Base-by-base conservation (phyloP, 1,140 invertebrate species). In the Mylabris phalerata region DNA sequence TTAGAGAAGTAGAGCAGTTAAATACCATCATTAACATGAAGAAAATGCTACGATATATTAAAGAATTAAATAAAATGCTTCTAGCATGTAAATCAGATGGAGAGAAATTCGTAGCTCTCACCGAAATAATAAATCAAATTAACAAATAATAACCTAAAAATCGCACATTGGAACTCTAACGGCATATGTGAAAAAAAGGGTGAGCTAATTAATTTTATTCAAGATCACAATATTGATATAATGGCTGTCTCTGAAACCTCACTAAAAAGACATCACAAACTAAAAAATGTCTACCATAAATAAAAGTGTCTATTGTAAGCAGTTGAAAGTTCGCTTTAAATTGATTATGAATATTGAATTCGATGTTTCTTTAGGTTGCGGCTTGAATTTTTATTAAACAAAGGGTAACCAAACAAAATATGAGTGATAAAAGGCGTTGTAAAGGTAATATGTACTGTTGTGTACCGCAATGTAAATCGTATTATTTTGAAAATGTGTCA, bases 141-240 rank as follows among this genome's bases (percentile, higher is more conserved):
- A 42, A 42, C 11, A 42, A 11, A 6, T 1, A 32, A 32, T 32
- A 32, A 32, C 3, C 10, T 42, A 42, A 42, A 6, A 10, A 42
- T 42, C 3, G 41, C 41, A 3, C 11, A 42, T 4, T 55, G 52
- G 52, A 55, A 44, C 24, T 42, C 42, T 25, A 55, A 55, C 10
- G 51, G 51, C 4, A 0, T 55, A 3, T 6, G 4, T 4, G 43
- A 55, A 4, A 46, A 54, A 54, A 44, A 43, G 5, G 52, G 9
- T 26, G 25, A 46, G 9, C 1, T 46, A 39, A 38, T 46, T 3
- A 11, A 44, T 38, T 55, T 55, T 32, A 5, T 46, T 11, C 27
- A 9, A 4, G 25, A 10, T 7, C 5, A 55, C 26, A 44, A 55
- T 32, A 5, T 55, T 27, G 52, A 55, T 24, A 19, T 55, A 10